Conservation (phyloP, 2,888 invertebrate genomes). For the Nephrotoma appendiculata region DNA sequence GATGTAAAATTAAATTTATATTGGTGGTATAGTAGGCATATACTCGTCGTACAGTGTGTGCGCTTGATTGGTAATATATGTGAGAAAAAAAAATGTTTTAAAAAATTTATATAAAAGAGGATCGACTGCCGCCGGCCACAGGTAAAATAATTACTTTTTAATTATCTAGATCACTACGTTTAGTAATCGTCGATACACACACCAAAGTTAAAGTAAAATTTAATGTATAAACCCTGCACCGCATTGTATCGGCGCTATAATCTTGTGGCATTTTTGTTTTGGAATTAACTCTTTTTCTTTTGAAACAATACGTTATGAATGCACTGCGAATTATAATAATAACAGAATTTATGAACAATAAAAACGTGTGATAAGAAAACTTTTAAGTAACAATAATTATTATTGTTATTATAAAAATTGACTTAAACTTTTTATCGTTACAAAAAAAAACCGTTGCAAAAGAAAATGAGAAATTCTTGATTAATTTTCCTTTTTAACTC, state of each 20-base stretch:
- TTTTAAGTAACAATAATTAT: background rate
- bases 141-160: background rate
- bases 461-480: background rate
- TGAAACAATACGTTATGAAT: background rate
- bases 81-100: background rate
- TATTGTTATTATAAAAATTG: background rate
- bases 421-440: background rate
- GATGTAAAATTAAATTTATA: background rate
- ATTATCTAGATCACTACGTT: background rate
- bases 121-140: background rate
- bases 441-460: background rate
- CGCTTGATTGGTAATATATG: background rate
- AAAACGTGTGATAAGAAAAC: background rate
- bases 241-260: background rate
- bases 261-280: background rate
- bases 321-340: background rate
- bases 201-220: background rate
- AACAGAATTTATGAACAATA: background rate
- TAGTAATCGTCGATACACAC: background rate
- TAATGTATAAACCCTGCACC: background rate
- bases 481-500: background rate
- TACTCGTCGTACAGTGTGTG: too few species aligned
- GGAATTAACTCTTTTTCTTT: background rate
- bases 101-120: background rate
- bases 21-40: too few species aligned